Evolutionary conservation across 2,797 vertebrate genomes (phyloP), one percentile per base, ranked within the genome.

Genomic region (Cossypha polioptera): DNA sequence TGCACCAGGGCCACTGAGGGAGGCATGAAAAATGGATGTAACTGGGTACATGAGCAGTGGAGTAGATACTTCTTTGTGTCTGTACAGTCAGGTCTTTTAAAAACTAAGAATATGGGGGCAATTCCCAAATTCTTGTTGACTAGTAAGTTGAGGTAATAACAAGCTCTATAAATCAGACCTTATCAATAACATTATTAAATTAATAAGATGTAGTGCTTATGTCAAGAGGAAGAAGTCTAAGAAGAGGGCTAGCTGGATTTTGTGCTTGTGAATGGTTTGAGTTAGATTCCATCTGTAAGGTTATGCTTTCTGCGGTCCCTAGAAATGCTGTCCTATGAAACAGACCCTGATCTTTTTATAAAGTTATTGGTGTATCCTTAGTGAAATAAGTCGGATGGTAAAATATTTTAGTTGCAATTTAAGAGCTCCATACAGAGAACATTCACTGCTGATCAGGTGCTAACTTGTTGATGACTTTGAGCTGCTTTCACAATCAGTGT

Each of bases 51-150:
- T 0, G 14, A 43, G 74, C 35, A 65, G 42, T 38, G 38, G 29
- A 78, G 29, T 22, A 35, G 71, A 18, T 61, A 17, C 5, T n/a
- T 24, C 22, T 4, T 45, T 55, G 28, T 62, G 24, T 82, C 47
- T 66, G 21, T 45, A 7, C 2, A 5, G 38, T 48, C 13, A 72
- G 38, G 16, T 35, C 58, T 50, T 54, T 58, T 35, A 15, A 68
- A 67, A 65, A 26, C 12, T 26, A 25, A 38, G 42, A 76, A 3
- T 29, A 20, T 2, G 1, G 1, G 7, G 4, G 7, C 8, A 18
- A 21, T 85, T 76, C 55, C 17, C 35, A 36, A 54, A 35, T 40
- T 77, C 22, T 18, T n/a, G 12, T 3, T 38, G 45, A 7, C 21
- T 25, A 40, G 42, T 47, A 57, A 53, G n/a, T 6, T 77, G 38